Evolutionary conservation across 2,888 invertebrate genomes (phyloP), one percentile per base, ranked within the genome.

Genomic region (Argyresthia goedartella): DNA sequence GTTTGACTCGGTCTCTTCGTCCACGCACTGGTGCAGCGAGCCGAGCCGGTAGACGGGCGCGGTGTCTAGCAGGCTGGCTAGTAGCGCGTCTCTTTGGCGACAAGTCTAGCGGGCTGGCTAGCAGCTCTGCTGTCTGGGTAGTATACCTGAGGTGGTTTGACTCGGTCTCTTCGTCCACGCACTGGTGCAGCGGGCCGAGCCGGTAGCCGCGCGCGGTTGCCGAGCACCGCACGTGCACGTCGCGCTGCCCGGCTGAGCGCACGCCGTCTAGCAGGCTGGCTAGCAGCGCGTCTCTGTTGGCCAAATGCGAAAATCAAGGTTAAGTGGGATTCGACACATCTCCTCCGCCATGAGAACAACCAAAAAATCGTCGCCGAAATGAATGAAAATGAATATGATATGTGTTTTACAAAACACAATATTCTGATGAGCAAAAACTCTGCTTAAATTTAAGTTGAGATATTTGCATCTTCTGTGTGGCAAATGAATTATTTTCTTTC

Each of bases 131-230:
- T 25, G 3, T 25, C 3, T 25, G 25, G 25, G 25, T 25, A 6
- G 25, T 39, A 8, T 51, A 85, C 87, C 95, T 94, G 55, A 98
- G 89, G 59, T 98, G 95, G 64, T 93, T 92, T 53, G 94, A 93
- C 84, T 99, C 99, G 0, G 96, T 94, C 82, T 99, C 99, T 84
- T 99, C 99, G 67, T 98, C 99, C 1, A 98, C 95, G 0, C 94
- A 92, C 56, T 94, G 91, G 69, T 93, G 93, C 53, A 97, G 88
- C 8, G 99, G 98, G 25, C 97, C 95, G 56, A 98, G 89, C 54
- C 99, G 90, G 69, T 93, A 93, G 0, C 96, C 96, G 55, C 97
- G 89, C 49, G 95, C 91, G 15, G 97, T 96, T 39, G 90, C 89
- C 54, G 89, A 89, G 87, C 97, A 96, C 54, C 95, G 93, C 13